These are phyloP conservation scores for Orchesella flavescens DNA, from an alignment of 2,888 invertebrate genomes.

Conservation along the genomic window DNA sequence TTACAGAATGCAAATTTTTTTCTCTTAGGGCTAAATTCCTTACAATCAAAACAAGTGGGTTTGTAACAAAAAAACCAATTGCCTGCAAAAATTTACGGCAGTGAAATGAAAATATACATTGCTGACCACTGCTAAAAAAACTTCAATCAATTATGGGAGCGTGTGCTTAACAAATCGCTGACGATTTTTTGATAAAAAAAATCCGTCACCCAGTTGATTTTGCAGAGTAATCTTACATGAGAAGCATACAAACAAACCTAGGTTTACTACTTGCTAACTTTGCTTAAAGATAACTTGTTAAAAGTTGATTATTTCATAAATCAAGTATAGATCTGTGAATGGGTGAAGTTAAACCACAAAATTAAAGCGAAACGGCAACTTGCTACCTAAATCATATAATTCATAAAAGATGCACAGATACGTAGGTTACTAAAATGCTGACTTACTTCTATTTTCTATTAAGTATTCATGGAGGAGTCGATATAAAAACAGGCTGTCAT, in stretches of 20 bases:
- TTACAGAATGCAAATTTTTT: slow-evolving; percentile 11
- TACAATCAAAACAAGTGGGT: slow-evolving; percentile 5
- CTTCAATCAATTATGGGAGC: not conserved
- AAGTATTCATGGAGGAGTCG: slow-evolving; percentile 43
- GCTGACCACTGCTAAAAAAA: too few relatives aligned
- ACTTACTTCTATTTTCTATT: slow-evolving; percentile 35
- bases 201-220: slow-evolving; percentile 37
- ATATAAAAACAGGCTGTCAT: slow-evolving; percentile 46
- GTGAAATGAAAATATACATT: too few relatives aligned
- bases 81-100: too few relatives aligned
- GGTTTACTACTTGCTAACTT: not conserved
- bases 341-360: slow-evolving; percentile 38
- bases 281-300: not conserved
- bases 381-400: slow-evolving; percentile 7
- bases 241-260: not conserved
- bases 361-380: slow-evolving; percentile 6
- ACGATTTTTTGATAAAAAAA: slow-evolving; percentile 6
- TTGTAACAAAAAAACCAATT: too few relatives aligned
- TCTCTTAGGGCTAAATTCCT: not conserved
- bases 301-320: slow-evolving; percentile 62
- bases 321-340: slow-evolving; percentile 55
- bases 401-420: slow-evolving; percentile 14
- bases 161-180: not conserved
- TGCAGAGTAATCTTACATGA: slow-evolving; percentile 7
- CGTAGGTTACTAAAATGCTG: slow-evolving; percentile 1